These are phyloP conservation scores for Mus minutoides DNA, from an alignment of 2,797 vertebrate species.

Conservation along the genomic window DNA sequence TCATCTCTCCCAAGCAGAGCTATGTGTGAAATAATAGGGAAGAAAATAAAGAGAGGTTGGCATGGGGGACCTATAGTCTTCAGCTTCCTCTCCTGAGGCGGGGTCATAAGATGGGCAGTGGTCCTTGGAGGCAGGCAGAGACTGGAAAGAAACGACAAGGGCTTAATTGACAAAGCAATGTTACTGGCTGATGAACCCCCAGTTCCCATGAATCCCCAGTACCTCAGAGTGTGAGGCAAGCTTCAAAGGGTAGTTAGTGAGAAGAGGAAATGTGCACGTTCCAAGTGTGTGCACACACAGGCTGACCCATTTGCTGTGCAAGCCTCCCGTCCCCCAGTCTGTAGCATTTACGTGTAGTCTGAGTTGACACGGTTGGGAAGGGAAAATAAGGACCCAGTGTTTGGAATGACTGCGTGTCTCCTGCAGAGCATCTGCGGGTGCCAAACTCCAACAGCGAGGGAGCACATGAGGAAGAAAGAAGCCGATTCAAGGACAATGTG, in stretches of 20 bases:
- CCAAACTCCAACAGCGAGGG: background rate
- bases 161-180: background rate
- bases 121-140: background rate
- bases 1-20: background rate
- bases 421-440: background rate
- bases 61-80: accelerated
- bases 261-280: too few relatives aligned
- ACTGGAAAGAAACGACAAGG: background rate
- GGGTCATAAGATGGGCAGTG: background rate
- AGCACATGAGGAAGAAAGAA: background rate
- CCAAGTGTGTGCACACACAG: background rate
- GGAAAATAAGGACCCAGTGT: background rate
- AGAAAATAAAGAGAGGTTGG: background rate
- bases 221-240: background rate
- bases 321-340: accelerated
- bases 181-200: background rate
- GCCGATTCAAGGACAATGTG: background rate
- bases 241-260: background rate
- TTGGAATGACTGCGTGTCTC: too few relatives aligned
- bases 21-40: background rate
- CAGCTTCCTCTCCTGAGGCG: background rate
- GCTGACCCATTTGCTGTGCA: background rate
- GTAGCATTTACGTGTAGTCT: background rate
- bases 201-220: accelerated
- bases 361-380: background rate